Base-by-base conservation (phyloP, 2,797 vertebrate genomes). In the Chiloscyllium punctatum region DNA sequence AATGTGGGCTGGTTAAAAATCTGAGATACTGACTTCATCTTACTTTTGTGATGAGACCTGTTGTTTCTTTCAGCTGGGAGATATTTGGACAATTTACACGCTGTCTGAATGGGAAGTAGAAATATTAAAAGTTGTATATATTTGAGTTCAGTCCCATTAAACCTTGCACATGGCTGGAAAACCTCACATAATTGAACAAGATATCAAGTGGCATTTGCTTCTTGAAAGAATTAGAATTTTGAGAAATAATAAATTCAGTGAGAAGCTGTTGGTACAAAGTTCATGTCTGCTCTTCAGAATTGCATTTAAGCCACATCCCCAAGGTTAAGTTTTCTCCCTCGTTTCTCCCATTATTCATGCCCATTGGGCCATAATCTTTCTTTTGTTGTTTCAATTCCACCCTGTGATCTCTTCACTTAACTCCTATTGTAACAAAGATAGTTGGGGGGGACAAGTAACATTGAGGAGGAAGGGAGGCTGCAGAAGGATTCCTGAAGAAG, bases 221-320 rank as follows among this genome's bases (percentile, higher is more conserved):
- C 62, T 92, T 51, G 90, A 62, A 92, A 68, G 33, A 92, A 92
- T n/a, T 37, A 18, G 33, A 68, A 92, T 92, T 90, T 62, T 62
- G 30, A 5, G 5, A 90, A 90, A 66, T 33, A n/a, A 33, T 1
- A 90, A 16, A 53, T 90, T 90, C 90, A 30, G 30, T 1, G 37
- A 23, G 37, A 92, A 92, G 33, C 16, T 68, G 23, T 68, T 42
- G 57, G 62, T 7, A 68, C 90, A 37, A 92, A 18, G 6, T 92
- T 21, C 16, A 42, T 42, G 37, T 15, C 33, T 37, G 21, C 42
- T 42, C 4, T 84, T 23, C n/a, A n/a, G 25, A 51, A 33, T 30
- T 92, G n/a, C n/a, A 21, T 21, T 37, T 90, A 42, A 13, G 68
- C 37, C 5, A 1, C 16, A 9, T 2, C 33, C 79, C n/a, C 37